Evolutionary conservation across 2,113 vertebrate genomes (phyloP), one percentile per base, ranked within the genome.

Genomic region (Caranx melampygus): DNA sequence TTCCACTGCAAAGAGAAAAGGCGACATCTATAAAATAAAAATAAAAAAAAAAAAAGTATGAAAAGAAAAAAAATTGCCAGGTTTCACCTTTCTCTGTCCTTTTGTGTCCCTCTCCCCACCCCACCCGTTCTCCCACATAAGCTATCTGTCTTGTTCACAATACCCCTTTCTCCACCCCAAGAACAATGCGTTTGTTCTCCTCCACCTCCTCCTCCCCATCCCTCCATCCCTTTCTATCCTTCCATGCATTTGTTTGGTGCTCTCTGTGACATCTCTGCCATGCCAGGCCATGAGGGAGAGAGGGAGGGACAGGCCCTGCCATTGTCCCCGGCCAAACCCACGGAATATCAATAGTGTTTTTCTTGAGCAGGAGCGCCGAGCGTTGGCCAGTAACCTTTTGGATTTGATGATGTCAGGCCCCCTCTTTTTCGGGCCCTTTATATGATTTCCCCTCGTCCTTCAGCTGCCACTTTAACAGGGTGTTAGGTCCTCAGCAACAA

Each of bases 261-360:
- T 90, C 90, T 88, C 93, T 93, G 94, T 93, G 94, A 94, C 94
- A 94, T 94, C 93, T 91, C 94, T 83, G 90, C 94, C 92, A 94
- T 93, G 89, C 91, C 89, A 91, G 89, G 87, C 86, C 73, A 82
- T 75, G 88, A 88, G 88, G 84, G 86, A 83, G 79, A 82, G 90
- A 84, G 83, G 83, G 87, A 68, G 86, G 77, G 80, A 92, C 89
- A 90, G 66, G 73, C 83, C 62, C 79, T 14, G 71, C 75, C 81
- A 88, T 90, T 95, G 90, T 96, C 90, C 85, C 59, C 40, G 1
- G 21, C 62, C 47, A 4, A 83, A 68, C 91, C 89, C 84, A 83
- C 90, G 0, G 88, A 88, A 91, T 88, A 88, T 91, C 92, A 90
- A 87, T 88, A 68, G 87, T 91, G 89, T 91, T 92, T 83, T 91